These are phyloP conservation scores for Sparidentex hasta DNA, from an alignment of 2,797 vertebrate species.

Conservation along the genomic window DNA sequence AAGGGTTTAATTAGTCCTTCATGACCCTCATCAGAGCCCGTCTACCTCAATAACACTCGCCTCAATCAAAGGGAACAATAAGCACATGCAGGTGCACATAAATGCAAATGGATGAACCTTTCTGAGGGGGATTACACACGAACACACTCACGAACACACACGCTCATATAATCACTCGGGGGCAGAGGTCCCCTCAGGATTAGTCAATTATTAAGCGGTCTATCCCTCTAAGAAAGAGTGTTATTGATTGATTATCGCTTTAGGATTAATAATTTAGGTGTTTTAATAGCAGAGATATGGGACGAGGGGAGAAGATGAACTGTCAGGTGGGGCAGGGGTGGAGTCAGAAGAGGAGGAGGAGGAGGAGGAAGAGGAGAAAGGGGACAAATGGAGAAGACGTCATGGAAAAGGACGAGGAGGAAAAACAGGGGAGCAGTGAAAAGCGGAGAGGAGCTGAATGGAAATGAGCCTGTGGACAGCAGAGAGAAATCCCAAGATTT, in stretches of 20 bases:
- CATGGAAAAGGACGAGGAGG: slow-evolving; percentile 12
- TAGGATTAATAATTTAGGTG: slow-evolving; percentile 94
- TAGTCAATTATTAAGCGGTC: slow-evolving; percentile 96
- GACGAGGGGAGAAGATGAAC: slow-evolving; percentile 71
- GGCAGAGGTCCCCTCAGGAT: slow-evolving; percentile 84
- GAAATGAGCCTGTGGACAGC: slow-evolving; percentile 8
- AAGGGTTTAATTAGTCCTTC: slow-evolving; percentile 70
- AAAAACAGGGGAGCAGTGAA: background rate
- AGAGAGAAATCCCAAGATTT: background rate
- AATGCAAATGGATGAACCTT: slow-evolving; percentile 40
- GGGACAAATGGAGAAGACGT: slow-evolving; percentile 19
- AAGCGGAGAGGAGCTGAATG: slow-evolving; percentile 19
- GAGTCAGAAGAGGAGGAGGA: slow-evolving; percentile 13
- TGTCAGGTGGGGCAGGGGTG: slow-evolving; percentile 37
- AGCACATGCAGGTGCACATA: slow-evolving; percentile 64
- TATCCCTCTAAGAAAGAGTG: slow-evolving; percentile 92
- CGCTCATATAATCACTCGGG: slow-evolving; percentile 31
- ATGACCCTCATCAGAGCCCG: slow-evolving; percentile 70
- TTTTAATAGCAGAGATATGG: slow-evolving; percentile 85
- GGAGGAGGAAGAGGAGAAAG: slow-evolving; percentile 7
- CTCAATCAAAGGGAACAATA: slow-evolving; percentile 65
- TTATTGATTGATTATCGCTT: slow-evolving; percentile 93
- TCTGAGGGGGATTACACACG: background rate
- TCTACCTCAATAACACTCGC: slow-evolving; percentile 58
- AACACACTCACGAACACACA: slow-evolving; percentile 18